Conservation (phyloP, 1,140 invertebrate genomes). For the Eupristina koningsbergeri region DNA sequence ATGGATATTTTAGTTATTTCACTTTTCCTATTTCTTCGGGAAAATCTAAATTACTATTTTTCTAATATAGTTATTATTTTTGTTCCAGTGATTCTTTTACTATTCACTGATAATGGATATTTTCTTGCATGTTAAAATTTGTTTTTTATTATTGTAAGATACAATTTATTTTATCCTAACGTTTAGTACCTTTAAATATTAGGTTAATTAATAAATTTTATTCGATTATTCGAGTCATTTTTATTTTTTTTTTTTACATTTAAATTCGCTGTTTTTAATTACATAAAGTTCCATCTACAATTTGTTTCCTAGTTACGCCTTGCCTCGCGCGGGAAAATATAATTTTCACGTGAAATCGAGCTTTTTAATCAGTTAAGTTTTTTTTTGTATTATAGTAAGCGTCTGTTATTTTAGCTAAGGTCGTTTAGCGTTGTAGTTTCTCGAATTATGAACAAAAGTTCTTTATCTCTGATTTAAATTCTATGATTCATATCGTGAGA, state of each 20-base stretch:
- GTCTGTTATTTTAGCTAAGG: slow-evolving; percentile 36
- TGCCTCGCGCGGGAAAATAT: slow-evolving; percentile 57
- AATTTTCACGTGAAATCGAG: slow-evolving; percentile 55
- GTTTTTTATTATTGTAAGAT: slow-evolving; percentile 35
- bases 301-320: slow-evolving; percentile 60
- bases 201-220: slow-evolving; percentile 34
- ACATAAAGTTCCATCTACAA: slow-evolving; percentile 59
- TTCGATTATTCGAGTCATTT: slow-evolving; percentile 44
- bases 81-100: slow-evolving; percentile 48
- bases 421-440: slow-evolving; percentile 12
- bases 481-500: slow-evolving; percentile 52
- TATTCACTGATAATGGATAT: slow-evolving; percentile 23
- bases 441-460: slow-evolving; percentile 1
- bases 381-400: slow-evolving; percentile 14
- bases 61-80: slow-evolving; percentile 37
- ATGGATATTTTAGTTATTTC: slow-evolving; percentile 15
- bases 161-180: slow-evolving; percentile 34
- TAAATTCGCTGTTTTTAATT: slow-evolving; percentile 53
- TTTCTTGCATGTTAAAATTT: slow-evolving; percentile 39
- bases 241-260: too few species aligned
- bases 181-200: slow-evolving; percentile 42
- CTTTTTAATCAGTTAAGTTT: slow-evolving; percentile 49
- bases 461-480: neutral
- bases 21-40: slow-evolving; percentile 29
- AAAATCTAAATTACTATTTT: slow-evolving; percentile 28